Evolutionary conservation across 2,888 invertebrate genomes (phyloP), one percentile per base, ranked within the genome.

Genomic region (Nephrotoma guestfalica): DNA sequence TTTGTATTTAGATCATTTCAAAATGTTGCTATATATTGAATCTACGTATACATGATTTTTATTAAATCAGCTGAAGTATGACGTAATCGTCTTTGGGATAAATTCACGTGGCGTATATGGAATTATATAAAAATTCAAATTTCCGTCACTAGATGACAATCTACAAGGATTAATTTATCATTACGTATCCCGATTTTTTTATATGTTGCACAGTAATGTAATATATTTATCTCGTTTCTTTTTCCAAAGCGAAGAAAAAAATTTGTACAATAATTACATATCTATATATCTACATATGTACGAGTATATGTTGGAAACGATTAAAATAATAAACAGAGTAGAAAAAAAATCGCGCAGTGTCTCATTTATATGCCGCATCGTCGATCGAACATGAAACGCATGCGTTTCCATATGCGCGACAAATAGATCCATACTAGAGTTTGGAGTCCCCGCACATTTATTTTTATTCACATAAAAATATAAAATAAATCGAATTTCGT

Each of bases 51-150:
- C 5, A 51, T 30, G n/a, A 84, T 86, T 45, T 86, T 87, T 86
- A 40, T 6, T 83, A 88, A 89, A 91, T 90, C 91, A 91, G 91
- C 91, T 91, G 91, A 90, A 90, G 89, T 89, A 90, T 91, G 91
- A 91, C 91, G 91, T 90, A 91, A 71, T 71, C 71, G 11, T 18
- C 9, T 4, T 30, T 71, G 84, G 98, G 95, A 0, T 96, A 94
- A 87, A 90, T 96, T 96, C 71, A 71, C 71, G 71, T 71, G 71
- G 71, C 30, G 30, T 71, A 30, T 71, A 71, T 30, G 71, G 9
- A 30, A 30, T 71, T 71, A 30, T 9, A 71, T 30, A 71, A 71
- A 30, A 71, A 71, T 71, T 71, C 71, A 30, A 71, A 71, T 30
- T 71, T 71, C 71, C 71, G 71, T 71, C 71, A 71, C 71, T 71